Base-by-base conservation (phyloP, 1,140 invertebrate genomes). In the Heliconius hermathena region DNA sequence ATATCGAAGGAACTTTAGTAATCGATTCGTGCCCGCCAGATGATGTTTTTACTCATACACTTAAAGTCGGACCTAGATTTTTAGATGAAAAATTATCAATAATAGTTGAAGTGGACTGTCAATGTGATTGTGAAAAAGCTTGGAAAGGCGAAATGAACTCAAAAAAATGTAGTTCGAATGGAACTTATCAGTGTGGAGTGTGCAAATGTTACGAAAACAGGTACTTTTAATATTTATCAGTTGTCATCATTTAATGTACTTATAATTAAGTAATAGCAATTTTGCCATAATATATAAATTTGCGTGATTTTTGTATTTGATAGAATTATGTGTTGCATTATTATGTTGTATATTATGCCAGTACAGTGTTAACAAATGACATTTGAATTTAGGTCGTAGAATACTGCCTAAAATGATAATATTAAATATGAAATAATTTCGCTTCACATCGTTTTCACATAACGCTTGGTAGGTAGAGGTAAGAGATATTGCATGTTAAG, bases 181-280 rank as follows among this genome's bases (percentile, higher is more conserved):
- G 97, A 26, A 95, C 90, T 41, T 94, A 95, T 54, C 95, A 96
- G 81, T 98, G 97, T 93, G 97, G 97, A 36, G 95, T 97, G 57
- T 98, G 97, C 85, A 94, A 95, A 54, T 98, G 97, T 89, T 91
- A 96, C 76, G 85, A 93, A 0, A 95, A 95, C 46, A 95, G 95
- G 90, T 96, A 87, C 6, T 26, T 66, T 66, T 13, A 66, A 66
- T 5, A 66, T 26, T 66, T 66, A 26, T 26, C 3, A 57, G 54
- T n/a, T 20, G 2, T 22, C 54, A 57, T 8, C 8, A 20, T 52
- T 52, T 52, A 16, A 22, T 57, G n/a, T 57, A n/a, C 4, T 54
- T 38, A 29, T 38, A 38, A 38, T 38, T 38, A 38, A 38, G 38
- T 38, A 9, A 41, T 41, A 2, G 38, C 3, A 41, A 11, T 11